Base-by-base conservation (phyloP, 2,888 invertebrate genomes). In the Laspeyria flexula region DNA sequence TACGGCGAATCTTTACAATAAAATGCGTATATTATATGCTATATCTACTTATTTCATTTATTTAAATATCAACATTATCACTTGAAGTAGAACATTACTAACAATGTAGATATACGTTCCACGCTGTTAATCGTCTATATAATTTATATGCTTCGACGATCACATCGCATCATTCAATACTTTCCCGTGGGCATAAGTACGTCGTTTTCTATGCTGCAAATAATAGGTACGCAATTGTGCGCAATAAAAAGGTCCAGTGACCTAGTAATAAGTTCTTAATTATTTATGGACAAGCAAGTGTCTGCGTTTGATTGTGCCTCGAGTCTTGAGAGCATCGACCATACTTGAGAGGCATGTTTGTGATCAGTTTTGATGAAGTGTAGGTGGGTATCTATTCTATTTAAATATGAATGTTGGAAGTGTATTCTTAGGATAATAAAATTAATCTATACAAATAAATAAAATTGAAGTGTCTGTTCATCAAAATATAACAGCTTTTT, bases 351-450 rank as follows among this genome's bases (percentile, higher is more conserved):
- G n/a, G n/a, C n/a, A n/a, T n/a, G n/a, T n/a, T n/a, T n/a, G n/a
- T 38, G 38, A 45, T 45, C 30, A 23, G 38, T 45, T 45, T 15
- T 45, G 30, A 31, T 44, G 31, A 38, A 45, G 27, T 12, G 11
- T 12, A 1, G 12, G 37, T n/a, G n/a, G n/a, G n/a, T n/a, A n/a
- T n/a, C n/a, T n/a, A n/a, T n/a, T n/a, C 44, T 44, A 37, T 44
- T 44, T 27, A 7, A 4, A 37, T 43, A 13, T n/a, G 21, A n/a
- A n/a, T n/a, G 21, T 21, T 21, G 21, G 21, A 21, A 2, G 5
- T 21, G 21, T 21, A 21, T 5, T 2, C 21, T 21, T 21, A 21
- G 3, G 5, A 21, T 3, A 3, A 21, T 21, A n/a, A n/a, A n/a
- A n/a, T n/a, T n/a, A n/a, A n/a, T n/a, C n/a, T n/a, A n/a, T n/a